Base-by-base conservation (phyloP, 2,113 vertebrate species). In the Zosterops lateralis region DNA sequence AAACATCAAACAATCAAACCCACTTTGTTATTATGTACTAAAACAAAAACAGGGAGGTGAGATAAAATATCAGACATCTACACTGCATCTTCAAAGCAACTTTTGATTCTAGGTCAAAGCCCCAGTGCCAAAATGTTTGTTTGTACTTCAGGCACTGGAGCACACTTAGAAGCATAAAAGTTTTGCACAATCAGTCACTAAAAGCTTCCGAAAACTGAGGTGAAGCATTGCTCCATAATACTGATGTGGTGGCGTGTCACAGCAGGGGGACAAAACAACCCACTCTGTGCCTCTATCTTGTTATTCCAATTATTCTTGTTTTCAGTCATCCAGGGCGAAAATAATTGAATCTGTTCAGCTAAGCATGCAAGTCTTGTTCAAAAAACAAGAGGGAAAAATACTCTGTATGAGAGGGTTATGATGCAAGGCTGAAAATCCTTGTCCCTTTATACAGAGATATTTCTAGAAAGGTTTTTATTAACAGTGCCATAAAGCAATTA, bases 221-320 rank as follows among this genome's bases (percentile, higher is more conserved):
- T 70, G 62, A 89, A 76, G 58, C 67, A 87, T 21, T 0, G 0
- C 68, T 71, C 51, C 16, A 1, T 17, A 65, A 79, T 7, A 82
- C 48, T 51, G 50, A 82, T 32, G 42, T 62, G 42, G 44, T 67
- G 25, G 58, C 40, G 32, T 51, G 70, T 36, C 90, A 91, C 78
- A 91, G 70, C 74, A 54, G 66, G 82, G 66, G 47, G 28, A 89
- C 71, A 82, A 87, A 83, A 66, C 67, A 92, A 83, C 84, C 64
- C 10, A 58, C 64, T 56, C 90, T 77, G 68, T 4, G 29, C 56
- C 68, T 80, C 84, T 87, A 5, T 71, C 87, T 71, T 79, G 74
- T 89, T 92, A 91, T 44, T 85, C 87, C 81, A 91, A 89, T 92
- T 87, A 92, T 38, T 87, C 84, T 74, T 87, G 64, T 95, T 93